Conservation (phyloP, 2,113 vertebrate species). For the Prietella phreatophila region DNA sequence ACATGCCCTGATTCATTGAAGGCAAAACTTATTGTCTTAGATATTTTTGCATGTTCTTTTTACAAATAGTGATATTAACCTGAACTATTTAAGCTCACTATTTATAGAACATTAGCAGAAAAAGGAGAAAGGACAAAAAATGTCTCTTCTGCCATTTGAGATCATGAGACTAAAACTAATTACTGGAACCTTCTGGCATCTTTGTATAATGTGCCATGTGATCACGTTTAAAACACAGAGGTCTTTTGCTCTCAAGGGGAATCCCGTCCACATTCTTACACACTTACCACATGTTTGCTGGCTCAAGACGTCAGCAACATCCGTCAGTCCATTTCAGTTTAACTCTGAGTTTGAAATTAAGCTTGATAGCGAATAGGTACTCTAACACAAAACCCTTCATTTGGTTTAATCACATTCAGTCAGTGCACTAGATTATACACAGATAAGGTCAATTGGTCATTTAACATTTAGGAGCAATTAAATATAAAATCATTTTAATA, state of each 20-base stretch:
- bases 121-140: background rate
- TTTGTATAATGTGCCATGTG: conserved; percentile 15
- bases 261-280: background rate
- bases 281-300: background rate
- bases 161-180: background rate
- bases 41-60: background rate
- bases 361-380: background rate
- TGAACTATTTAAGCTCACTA: background rate
- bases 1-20: background rate
- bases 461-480: conserved; percentile 30
- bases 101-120: background rate
- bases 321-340: background rate
- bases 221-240: conserved; percentile 15
- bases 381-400: background rate
- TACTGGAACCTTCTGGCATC: background rate
- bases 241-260: background rate
- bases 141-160: background rate
- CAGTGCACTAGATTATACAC: background rate
- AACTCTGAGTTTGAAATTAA: background rate
- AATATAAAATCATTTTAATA: conserved; percentile 1
- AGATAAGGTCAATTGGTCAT: conserved; percentile 19
- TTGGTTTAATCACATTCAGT: conserved; percentile 11
- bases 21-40: background rate
- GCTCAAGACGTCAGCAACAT: background rate
- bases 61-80: background rate